These are phyloP conservation scores for Rhabdomys pumilio DNA, from an alignment of 2,797 vertebrate species.

Conservation along the genomic window DNA sequence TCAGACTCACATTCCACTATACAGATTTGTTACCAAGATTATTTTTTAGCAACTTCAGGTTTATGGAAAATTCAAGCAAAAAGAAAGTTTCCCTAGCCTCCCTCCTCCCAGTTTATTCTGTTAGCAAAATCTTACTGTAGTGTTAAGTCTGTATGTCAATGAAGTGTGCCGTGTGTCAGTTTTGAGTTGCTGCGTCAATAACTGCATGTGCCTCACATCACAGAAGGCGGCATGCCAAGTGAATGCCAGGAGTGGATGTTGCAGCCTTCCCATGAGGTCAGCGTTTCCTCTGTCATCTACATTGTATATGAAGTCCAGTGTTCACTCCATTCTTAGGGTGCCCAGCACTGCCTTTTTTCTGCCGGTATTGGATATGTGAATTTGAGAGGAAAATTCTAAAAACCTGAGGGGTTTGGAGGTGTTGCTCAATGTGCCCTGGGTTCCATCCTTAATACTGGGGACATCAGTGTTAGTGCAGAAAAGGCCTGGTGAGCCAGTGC, in stretches of 20 bases:
- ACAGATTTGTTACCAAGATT: neutral
- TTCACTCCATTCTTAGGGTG: neutral
- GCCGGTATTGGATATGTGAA: neutral
- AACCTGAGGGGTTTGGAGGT: neutral
- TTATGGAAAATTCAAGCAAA: slow-evolving; percentile 10
- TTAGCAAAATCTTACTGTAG: neutral
- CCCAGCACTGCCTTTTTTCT: neutral
- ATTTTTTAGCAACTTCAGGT: neutral
- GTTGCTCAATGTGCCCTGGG: neutral
- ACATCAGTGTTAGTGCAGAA: too few species aligned
- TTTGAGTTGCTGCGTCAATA: neutral
- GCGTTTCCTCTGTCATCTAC: neutral
- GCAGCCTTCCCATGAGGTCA: neutral
- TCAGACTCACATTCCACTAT: neutral
- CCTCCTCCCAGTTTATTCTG: neutral
- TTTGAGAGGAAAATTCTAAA: neutral
- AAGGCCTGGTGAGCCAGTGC: too few species aligned
- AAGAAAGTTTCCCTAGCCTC: neutral
- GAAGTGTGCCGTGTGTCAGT: neutral
- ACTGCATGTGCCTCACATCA: neutral
- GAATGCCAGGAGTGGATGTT: neutral
- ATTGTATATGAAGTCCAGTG: rapidly evolving
- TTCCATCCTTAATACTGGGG: neutral
- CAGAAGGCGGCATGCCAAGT: neutral
- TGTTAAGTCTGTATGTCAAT: neutral